Percentiles rank a stretch among this genome's conserved stretches.
These are phyloP conservation scores for Triops cancriformis DNA, from an alignment of 1,140 invertebrate species.

Conservation along the genomic window DNA sequence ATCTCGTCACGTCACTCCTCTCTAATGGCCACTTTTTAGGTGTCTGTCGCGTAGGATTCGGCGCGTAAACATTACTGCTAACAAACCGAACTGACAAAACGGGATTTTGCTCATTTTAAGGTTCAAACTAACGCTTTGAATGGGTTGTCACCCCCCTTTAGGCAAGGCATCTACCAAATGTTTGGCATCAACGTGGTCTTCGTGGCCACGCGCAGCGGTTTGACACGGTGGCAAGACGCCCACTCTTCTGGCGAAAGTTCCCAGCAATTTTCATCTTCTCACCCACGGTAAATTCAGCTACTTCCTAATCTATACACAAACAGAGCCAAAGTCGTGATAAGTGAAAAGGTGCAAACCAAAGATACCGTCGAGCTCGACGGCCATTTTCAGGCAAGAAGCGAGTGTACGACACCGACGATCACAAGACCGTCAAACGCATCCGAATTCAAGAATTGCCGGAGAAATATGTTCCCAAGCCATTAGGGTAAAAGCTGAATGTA, in stretches of 20 bases:
- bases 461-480: neutral
- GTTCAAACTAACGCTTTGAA: neutral
- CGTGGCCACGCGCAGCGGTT: constrained; percentile 78
- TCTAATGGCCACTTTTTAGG: neutral
- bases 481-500: neutral
- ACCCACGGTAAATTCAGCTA: neutral
- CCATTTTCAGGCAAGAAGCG: neutral
- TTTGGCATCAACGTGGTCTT: constrained; percentile 74
- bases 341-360: neutral
- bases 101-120: neutral
- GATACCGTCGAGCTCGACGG: constrained; percentile 1
- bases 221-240: constrained; percentile 67
- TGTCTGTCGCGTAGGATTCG: neutral
- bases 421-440: neutral
- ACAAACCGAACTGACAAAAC: neutral
- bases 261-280: neutral
- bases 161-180: constrained; percentile 66
- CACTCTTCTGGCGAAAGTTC: constrained; percentile 28
- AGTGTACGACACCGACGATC: neutral
- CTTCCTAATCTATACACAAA: neutral
- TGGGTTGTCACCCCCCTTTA: constrained; percentile 47
- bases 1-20: neutral
- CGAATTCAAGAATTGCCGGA: neutral
- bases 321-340: neutral
- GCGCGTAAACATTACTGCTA: neutral